These are phyloP conservation scores for Tachycineta bicolor DNA, from an alignment of 2,113 vertebrate genomes.

Conservation along the genomic window DNA sequence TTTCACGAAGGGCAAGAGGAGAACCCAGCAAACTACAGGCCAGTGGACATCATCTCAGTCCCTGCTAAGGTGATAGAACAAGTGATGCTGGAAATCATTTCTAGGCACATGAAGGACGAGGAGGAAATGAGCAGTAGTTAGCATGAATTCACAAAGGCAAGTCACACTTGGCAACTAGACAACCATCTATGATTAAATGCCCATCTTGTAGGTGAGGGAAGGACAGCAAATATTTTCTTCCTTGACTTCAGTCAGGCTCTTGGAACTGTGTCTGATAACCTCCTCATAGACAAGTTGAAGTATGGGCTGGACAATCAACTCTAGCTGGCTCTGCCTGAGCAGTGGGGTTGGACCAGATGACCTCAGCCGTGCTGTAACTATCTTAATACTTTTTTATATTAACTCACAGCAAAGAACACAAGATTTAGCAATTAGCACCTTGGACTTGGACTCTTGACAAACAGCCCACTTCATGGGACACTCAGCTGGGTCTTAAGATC, in stretches of 20 bases:
- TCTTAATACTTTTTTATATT: not conserved
- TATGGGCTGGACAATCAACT: not conserved
- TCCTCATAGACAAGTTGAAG: not conserved
- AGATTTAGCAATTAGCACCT: not conserved
- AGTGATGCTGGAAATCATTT: not conserved
- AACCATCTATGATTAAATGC: not conserved
- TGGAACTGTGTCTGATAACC: not conserved
- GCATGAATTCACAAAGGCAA: not conserved
- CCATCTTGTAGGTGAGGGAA: not conserved
- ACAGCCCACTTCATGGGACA: not conserved
- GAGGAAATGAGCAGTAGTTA: not conserved
- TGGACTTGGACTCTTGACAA: not conserved
- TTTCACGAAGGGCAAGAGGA: not conserved
- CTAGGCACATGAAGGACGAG: not conserved
- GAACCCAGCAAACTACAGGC: not conserved
- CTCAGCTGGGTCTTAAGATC: not conserved
- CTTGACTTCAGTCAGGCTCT: not conserved
- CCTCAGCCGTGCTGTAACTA: not conserved
- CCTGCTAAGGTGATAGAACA: not conserved
- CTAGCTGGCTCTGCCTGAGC: not conserved
- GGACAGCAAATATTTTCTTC: not conserved
- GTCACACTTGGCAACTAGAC: not conserved
- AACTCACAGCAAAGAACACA: not conserved
- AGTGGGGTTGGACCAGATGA: not conserved
- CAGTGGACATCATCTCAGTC: rapidly evolving